These are phyloP conservation scores for Stomatorhinus walkeri DNA, from an alignment of 2,797 vertebrate genomes.

Conservation along the genomic window DNA sequence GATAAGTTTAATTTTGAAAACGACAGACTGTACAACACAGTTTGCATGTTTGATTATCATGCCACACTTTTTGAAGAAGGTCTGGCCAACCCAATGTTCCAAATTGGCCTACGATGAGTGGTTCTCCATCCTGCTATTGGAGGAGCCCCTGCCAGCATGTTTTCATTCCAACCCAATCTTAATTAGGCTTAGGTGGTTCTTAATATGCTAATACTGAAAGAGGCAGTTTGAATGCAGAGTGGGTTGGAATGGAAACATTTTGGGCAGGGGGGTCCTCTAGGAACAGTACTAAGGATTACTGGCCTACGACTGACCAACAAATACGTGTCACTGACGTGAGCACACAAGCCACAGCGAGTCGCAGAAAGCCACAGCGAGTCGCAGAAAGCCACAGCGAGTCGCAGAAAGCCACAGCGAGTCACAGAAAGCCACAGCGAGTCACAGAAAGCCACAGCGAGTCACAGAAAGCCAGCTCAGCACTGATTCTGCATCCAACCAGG, in stretches of 20 bases:
- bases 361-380: no score
- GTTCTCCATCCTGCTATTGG: not conserved
- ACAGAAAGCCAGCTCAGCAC: not conserved
- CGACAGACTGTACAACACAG: not conserved
- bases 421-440: not conserved
- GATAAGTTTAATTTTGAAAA: not conserved
- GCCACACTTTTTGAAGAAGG: not conserved
- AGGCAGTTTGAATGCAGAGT: not conserved
- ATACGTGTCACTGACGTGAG: not conserved
- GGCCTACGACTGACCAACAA: not conserved
- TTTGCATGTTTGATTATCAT: not conserved
- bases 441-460: not conserved
- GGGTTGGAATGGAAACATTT: not conserved
- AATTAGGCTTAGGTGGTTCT: not conserved
- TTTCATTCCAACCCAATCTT: not conserved
- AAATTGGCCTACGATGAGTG: not conserved
- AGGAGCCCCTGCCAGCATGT: not conserved
- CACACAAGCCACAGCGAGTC: not conserved
- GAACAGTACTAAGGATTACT: not conserved
- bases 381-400: not conserved
- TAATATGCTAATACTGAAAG: not conserved
- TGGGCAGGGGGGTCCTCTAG: not conserved
- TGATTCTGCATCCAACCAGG: not conserved
- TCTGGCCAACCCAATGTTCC: not conserved
- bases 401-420: not conserved